Evolutionary conservation across 1,140 invertebrate genomes (phyloP).

Genomic region (Tribolium castaneum): DNA sequence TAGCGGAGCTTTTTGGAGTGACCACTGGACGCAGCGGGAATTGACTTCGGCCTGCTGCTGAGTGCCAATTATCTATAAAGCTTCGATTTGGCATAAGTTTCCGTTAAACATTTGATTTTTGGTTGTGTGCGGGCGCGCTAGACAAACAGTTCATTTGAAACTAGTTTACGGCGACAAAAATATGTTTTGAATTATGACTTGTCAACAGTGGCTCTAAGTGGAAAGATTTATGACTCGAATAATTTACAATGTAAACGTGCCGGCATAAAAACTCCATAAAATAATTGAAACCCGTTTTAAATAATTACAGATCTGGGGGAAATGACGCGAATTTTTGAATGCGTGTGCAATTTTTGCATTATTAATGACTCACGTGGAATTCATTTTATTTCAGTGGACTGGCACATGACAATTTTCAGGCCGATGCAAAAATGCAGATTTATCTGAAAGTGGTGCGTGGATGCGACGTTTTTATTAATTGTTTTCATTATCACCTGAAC

Average conservation of each 20-base stretch:
- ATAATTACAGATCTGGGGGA: constrained; percentile 31
- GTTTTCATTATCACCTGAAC: neutral
- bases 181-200: constrained; percentile 22
- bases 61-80: constrained; percentile 46
- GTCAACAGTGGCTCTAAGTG: constrained; percentile 14
- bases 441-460: neutral
- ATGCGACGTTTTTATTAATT: neutral
- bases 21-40: constrained; percentile 44
- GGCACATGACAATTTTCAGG: constrained; percentile 13
- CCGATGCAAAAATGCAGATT: neutral
- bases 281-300: constrained; percentile 21
- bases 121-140: neutral
- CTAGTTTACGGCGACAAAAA: constrained; percentile 3
- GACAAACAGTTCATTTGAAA: neutral
- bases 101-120: neutral
- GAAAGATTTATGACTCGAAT: constrained; percentile 9
- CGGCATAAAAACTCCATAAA: neutral
- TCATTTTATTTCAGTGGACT: constrained; percentile 13
- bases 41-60: constrained; percentile 34
- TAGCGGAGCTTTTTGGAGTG: constrained; percentile 36
- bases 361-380: constrained; percentile 11
- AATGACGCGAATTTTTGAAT: constrained; percentile 18
- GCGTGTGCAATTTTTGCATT: constrained; percentile 21
- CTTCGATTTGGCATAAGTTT: constrained; percentile 1
- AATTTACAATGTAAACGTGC: constrained; percentile 23